phyloP scores from a whole-genome alignment of 2,113 vertebrate genomes.

The Melozone crissalis region DNA sequence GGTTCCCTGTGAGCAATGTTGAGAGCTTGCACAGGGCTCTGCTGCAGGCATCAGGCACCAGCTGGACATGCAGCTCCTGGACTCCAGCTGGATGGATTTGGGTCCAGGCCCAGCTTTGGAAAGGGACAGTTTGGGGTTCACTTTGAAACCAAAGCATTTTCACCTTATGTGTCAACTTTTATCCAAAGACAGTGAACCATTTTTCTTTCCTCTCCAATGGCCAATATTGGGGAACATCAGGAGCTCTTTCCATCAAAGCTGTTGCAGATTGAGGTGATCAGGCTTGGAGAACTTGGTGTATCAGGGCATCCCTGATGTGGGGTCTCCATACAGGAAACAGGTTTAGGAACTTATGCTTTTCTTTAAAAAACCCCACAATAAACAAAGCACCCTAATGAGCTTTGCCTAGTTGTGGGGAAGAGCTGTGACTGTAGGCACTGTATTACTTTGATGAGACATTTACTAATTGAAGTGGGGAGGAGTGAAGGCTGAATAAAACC shows the following conservation, averaged over 20 bases:
- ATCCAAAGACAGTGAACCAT: not conserved
- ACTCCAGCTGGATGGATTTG: not conserved
- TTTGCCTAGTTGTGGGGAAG: not conserved
- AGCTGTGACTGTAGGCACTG: not conserved
- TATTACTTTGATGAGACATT: not conserved
- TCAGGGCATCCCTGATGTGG: not conserved
- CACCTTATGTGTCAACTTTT: not conserved
- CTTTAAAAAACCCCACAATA: not conserved
- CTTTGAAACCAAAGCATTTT: not conserved
- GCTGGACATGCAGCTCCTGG: not conserved
- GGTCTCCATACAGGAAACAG: not conserved
- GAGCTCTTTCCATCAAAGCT: not conserved
- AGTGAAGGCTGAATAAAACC: not conserved
- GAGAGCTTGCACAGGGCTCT: not conserved
- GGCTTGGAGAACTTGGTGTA: not conserved
- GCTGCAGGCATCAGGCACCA: not conserved
- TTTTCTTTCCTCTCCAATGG: not conserved
- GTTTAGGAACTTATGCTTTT: not conserved
- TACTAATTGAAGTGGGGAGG: not conserved
- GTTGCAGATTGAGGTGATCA: not conserved
- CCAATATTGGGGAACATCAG: not conserved
- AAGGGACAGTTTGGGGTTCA: not conserved
- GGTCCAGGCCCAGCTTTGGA: not conserved
- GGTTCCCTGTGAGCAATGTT: not conserved
- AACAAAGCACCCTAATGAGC: not conserved